Percentiles rank a stretch among this genome's conserved stretches.
phyloP scores from a whole-genome alignment of 1,140 invertebrate genomes.

The Lasioglossum albipes region DNA sequence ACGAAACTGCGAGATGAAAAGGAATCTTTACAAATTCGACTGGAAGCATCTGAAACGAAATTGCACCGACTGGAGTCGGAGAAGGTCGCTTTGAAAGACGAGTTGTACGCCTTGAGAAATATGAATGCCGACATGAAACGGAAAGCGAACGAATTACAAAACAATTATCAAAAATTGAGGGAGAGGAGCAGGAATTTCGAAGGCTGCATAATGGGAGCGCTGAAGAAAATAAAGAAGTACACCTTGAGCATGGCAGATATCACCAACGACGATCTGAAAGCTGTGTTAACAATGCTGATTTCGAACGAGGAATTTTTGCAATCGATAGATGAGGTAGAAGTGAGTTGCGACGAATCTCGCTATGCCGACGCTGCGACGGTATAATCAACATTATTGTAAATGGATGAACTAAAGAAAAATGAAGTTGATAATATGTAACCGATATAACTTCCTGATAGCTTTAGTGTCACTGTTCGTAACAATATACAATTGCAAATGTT shows the following conservation, averaged over 20 bases:
- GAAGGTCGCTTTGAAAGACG: slow-evolving; percentile 57
- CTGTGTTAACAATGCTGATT: slow-evolving; percentile 32
- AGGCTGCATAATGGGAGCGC: slow-evolving; percentile 10
- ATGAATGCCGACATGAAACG: slow-evolving; percentile 47
- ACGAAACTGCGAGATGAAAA: slow-evolving; percentile 45
- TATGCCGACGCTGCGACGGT: neutral
- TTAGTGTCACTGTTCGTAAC: no score
- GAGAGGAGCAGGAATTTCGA: slow-evolving; percentile 31
- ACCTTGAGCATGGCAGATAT: neutral
- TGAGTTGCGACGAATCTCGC: neutral
- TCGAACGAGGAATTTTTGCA: slow-evolving; percentile 34
- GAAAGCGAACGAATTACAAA: slow-evolving; percentile 30
- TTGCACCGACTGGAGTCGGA: slow-evolving; percentile 41
- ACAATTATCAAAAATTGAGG: slow-evolving; percentile 46
- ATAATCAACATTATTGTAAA: neutral
- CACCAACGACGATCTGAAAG: slow-evolving; percentile 22
- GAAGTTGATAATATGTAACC: no score
- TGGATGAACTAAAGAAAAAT: neutral
- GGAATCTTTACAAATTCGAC: slow-evolving; percentile 15
- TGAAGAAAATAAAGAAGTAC: slow-evolving; percentile 42
- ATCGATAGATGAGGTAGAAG: slow-evolving; percentile 7
- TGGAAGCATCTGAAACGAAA: slow-evolving; percentile 37
- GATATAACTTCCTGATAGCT: no score
- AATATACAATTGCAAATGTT: no score
- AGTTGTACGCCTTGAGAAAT: slow-evolving; percentile 50